These are phyloP conservation scores for Temnothorax ravouxi DNA, from an alignment of 2,888 invertebrate species.

Conservation along the genomic window DNA sequence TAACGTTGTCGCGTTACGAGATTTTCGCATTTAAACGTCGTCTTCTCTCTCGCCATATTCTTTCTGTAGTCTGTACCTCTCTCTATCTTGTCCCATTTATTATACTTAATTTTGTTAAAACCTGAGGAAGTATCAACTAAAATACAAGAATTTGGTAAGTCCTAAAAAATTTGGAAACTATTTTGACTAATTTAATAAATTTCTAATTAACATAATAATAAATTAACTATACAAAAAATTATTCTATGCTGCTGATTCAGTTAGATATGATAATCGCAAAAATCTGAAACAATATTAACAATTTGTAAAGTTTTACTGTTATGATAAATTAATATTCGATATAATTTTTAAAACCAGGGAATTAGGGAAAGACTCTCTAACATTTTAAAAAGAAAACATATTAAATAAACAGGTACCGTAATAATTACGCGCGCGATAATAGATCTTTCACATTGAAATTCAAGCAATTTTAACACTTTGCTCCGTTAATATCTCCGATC, in stretches of 20 bases:
- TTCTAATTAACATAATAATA: not conserved
- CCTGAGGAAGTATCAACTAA: not conserved
- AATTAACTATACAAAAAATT: not conserved
- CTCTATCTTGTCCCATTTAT: not conserved
- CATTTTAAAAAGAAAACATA: not conserved
- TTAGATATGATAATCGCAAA: not conserved
- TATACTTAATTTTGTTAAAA: not conserved
- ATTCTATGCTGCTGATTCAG: not conserved
- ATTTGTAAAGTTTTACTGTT: not conserved
- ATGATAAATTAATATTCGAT: not conserved
- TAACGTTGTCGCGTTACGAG: not conserved
- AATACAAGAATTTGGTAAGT: not conserved
- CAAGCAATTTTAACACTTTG: constrained; percentile 4
- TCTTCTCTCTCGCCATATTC: not conserved
- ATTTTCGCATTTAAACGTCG: constrained; percentile 2
- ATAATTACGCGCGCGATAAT: constrained; percentile 15
- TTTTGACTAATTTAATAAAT: not conserved
- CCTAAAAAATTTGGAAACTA: not conserved
- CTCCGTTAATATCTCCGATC: constrained; percentile 39
- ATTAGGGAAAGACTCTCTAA: not conserved
- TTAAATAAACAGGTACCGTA: not conserved
- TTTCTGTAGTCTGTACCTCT: not conserved
- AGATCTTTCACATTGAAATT: constrained; percentile 3
- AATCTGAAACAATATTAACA: not conserved
- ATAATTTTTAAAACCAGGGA: not conserved